Percentiles rank a stretch among this genome's conserved stretches.
Conservation (phyloP, 2,888 invertebrate genomes). For the Molorchus minor region DNA sequence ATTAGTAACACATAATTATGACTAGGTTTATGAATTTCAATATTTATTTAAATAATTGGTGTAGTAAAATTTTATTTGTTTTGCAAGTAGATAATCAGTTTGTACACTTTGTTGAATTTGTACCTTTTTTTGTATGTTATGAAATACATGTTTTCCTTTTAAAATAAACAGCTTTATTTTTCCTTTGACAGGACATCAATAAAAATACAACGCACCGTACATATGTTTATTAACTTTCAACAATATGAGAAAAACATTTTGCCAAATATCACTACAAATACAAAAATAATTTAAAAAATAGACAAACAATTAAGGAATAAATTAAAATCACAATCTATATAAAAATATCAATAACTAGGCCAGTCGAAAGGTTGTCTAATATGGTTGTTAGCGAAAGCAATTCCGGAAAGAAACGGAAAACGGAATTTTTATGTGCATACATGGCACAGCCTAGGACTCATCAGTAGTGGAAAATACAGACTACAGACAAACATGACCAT, state of each 20-base stretch:
- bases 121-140: slow-evolving; percentile 20
- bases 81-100: slow-evolving; percentile 1
- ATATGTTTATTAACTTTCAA: slow-evolving; percentile 20
- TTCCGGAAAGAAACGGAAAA: too few species aligned
- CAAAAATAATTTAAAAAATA: slow-evolving; percentile 9
- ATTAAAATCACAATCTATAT: slow-evolving; percentile 19
- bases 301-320: slow-evolving; percentile 8
- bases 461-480: too few species aligned
- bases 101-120: slow-evolving; percentile 24
- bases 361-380: too few species aligned
- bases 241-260: slow-evolving; percentile 17
- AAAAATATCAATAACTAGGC: slow-evolving; percentile 17
- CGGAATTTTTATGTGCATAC: too few species aligned
- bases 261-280: slow-evolving; percentile 18
- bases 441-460: too few species aligned
- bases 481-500: too few species aligned
- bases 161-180: background rate
- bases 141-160: slow-evolving; percentile 10
- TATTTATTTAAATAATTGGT: slow-evolving; percentile 10
- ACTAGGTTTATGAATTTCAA: background rate
- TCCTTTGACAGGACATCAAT: background rate
- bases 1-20: slow-evolving; percentile 25
- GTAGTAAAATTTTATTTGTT: slow-evolving; percentile 6
- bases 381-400: too few species aligned
- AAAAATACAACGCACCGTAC: background rate